Evolutionary conservation across 1,140 invertebrate genomes (phyloP).

Genomic region (Papilio machaon): DNA sequence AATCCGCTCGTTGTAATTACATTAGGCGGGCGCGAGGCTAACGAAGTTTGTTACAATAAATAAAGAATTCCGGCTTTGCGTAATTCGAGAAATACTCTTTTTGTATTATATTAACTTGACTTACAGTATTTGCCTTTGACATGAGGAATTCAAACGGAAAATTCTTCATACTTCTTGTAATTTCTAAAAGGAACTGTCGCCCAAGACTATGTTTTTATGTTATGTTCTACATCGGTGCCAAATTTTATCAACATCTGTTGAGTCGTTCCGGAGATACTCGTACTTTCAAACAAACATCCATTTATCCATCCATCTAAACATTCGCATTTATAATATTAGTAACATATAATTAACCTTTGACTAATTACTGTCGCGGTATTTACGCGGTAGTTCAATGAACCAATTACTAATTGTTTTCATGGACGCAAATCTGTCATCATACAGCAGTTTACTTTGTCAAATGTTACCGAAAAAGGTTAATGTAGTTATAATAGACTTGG

Average conservation of each 20-base stretch:
- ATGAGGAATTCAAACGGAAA: neutral
- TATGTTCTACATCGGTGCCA: no score
- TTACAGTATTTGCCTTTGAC: neutral
- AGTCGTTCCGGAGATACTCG: no score
- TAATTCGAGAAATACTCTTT: slow-evolving; percentile 25
- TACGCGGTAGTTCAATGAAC: neutral
- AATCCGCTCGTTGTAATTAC: slow-evolving; percentile 26
- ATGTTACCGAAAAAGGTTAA: slow-evolving; percentile 24
- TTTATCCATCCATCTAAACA: no score
- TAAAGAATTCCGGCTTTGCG: slow-evolving; percentile 29
- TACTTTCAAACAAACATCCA: no score
- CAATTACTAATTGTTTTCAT: neutral
- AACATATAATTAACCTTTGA: neutral
- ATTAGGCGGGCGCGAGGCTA: slow-evolving; percentile 21
- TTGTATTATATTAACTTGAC: slow-evolving; percentile 7
- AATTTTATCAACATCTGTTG: no score
- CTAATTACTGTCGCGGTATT: neutral
- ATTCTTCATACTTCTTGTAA: neutral
- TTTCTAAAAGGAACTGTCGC: no score
- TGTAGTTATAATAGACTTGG: slow-evolving; percentile 22
- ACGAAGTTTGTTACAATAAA: slow-evolving; percentile 28
- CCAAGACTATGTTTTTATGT: no score
- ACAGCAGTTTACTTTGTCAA: neutral
- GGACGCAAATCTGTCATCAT: neutral
- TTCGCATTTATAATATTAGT: no score